Percentiles rank a stretch among this genome's conserved stretches.
phyloP scores from a whole-genome alignment of 2,888 invertebrate genomes.

The Philopedon plagiatum region DNA sequence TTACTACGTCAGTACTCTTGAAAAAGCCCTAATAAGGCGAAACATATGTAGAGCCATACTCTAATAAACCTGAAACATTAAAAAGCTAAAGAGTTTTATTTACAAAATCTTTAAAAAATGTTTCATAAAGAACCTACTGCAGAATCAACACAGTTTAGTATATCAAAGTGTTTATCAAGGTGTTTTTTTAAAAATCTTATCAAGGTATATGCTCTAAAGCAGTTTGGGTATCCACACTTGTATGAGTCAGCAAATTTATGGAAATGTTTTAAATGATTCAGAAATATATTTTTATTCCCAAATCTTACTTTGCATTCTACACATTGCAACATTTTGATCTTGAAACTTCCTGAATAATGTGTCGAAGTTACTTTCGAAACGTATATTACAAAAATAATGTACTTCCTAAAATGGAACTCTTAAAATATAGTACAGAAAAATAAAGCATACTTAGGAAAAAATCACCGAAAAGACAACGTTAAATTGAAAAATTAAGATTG shows the following conservation, averaged over 20 bases:
- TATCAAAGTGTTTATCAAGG: too few species aligned
- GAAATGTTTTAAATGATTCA: not conserved
- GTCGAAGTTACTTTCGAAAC: not conserved
- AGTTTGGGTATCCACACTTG: not conserved
- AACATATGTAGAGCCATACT: too few species aligned
- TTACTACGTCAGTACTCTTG: too few species aligned
- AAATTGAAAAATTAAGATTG: not conserved
- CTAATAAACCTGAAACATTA: too few species aligned
- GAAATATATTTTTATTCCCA: not conserved
- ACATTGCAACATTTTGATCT: not conserved
- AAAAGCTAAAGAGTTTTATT: too few species aligned
- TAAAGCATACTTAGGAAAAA: not conserved
- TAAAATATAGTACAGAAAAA: not conserved
- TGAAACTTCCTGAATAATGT: not conserved
- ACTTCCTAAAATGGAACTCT: too few species aligned
- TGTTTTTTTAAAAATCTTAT: not conserved
- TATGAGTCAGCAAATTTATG: not conserved
- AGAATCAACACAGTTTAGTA: too few species aligned
- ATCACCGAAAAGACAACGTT: not conserved
- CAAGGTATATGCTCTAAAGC: not conserved
- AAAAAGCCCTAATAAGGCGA: too few species aligned
- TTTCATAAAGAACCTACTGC: too few species aligned
- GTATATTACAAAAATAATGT: not conserved
- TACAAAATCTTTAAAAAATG: too few species aligned
- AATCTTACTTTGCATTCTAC: not conserved